Percentiles rank a stretch among this genome's conserved stretches.
Conservation (phyloP, 2,888 invertebrate species). For the Drosophila mettleri region DNA sequence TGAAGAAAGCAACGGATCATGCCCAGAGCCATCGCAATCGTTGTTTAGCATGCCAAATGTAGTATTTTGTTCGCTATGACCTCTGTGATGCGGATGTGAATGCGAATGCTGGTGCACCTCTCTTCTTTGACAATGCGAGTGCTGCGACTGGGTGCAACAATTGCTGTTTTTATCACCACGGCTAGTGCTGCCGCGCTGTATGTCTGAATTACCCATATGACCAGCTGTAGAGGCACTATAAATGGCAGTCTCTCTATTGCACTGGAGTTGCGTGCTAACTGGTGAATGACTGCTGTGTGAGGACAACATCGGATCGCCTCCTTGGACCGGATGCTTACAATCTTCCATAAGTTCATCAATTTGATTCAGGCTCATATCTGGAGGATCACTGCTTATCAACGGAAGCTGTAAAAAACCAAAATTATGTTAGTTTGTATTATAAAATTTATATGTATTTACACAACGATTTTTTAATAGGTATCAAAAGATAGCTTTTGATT, state of each 20-base stretch:
- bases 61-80: constrained; percentile 19
- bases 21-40: constrained; percentile 56
- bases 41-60: constrained; percentile 43
- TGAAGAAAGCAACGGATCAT: constrained; percentile 83
- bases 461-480: no score
- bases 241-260: constrained; percentile 18
- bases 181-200: background rate
- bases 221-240: constrained; percentile 28
- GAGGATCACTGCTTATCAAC: constrained; percentile 86
- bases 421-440: background rate
- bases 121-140: constrained; percentile 15
- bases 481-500: no score
- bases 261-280: constrained; percentile 37
- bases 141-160: constrained; percentile 3
- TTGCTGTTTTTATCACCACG: background rate
- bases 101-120: constrained; percentile 33
- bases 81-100: constrained; percentile 1
- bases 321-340: constrained; percentile 86
- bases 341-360: constrained; percentile 89
- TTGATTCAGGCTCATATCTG: constrained; percentile 87
- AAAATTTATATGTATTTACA: no score
- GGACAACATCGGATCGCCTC: constrained; percentile 89
- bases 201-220: background rate
- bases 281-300: constrained; percentile 67
- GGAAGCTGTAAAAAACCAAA: constrained; percentile 84